Percentiles rank a stretch among this genome's conserved stretches.
Conservation (phyloP, 2,797 vertebrate genomes). For the Syngnathus rostellatus region DNA sequence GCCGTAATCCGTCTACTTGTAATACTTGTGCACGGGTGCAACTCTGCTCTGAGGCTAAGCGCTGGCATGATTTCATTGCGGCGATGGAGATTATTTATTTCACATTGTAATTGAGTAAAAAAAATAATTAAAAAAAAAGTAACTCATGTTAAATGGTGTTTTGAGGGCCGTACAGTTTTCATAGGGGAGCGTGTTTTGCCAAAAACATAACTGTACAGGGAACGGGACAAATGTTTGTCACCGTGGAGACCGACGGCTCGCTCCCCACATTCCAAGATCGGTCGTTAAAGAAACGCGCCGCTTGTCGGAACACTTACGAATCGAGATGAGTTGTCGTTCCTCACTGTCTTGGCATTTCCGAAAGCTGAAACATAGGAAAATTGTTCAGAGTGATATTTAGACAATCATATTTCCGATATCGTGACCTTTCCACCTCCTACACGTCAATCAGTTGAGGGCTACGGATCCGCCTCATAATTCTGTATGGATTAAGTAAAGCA, state of each 20-base stretch:
- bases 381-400: conserved; percentile 1
- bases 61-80: conserved; percentile 2
- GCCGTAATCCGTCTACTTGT: conserved; percentile 37
- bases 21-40: conserved; percentile 22
- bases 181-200: neutral
- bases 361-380: conserved; percentile 74
- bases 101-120: conserved; percentile 5
- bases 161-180: neutral
- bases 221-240: neutral
- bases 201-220: neutral
- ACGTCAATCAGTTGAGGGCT: conserved; percentile 34
- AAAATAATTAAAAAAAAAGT: neutral
- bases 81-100: conserved; percentile 13
- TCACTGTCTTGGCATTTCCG: conserved; percentile 96
- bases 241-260: neutral
- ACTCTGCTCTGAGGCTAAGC: conserved; percentile 7
- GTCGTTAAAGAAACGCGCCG: neutral
- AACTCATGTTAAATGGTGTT: neutral
- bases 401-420: neutral
- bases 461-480: conserved; percentile 52
- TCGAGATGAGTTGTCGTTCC: conserved; percentile 98
- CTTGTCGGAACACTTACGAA: conserved; percentile 81
- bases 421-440: conserved; percentile 11
- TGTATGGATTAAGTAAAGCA: conserved; percentile 52
- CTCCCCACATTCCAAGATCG: neutral